Evolutionary conservation across 2,797 vertebrate genomes (phyloP).

Genomic region (Chelon auratus): DNA sequence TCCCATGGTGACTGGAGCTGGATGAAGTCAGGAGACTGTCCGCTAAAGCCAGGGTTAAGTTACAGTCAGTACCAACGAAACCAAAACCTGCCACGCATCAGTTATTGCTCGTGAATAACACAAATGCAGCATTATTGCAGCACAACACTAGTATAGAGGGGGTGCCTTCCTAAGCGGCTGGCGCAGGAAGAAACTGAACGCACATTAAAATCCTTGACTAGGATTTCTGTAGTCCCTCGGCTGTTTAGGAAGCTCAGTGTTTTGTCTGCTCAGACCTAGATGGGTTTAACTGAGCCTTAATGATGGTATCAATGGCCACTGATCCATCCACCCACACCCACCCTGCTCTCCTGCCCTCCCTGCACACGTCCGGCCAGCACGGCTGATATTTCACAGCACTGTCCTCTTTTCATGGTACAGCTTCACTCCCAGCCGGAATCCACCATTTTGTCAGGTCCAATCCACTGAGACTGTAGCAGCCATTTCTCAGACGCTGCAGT

Average conservation of each 20-base stretch:
- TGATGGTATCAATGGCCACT: slow-evolving; percentile 19
- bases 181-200: slow-evolving; percentile 2
- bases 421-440: slow-evolving; percentile 44
- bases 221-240: not conserved
- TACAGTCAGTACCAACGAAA: slow-evolving; percentile 31
- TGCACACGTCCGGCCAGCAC: slow-evolving; percentile 41
- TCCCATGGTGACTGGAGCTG: slow-evolving; percentile 85
- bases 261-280: not conserved
- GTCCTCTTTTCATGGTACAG: slow-evolving; percentile 15
- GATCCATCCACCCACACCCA: slow-evolving; percentile 54
- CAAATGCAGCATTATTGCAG: not conserved
- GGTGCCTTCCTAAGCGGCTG: not conserved
- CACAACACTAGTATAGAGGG: not conserved
- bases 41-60: slow-evolving; percentile 38
- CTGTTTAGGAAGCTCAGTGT: not conserved
- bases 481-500: slow-evolving; percentile 75
- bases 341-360: slow-evolving; percentile 4
- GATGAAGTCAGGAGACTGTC: slow-evolving; percentile 35
- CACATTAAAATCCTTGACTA: slow-evolving; percentile 1
- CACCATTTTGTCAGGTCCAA: slow-evolving; percentile 79
- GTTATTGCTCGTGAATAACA: not conserved
- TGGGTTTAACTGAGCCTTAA: slow-evolving; percentile 2
- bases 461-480: slow-evolving; percentile 61
- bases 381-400: slow-evolving; percentile 39
- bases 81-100: not conserved